Evolutionary conservation across 2,797 vertebrate species (phyloP).

Genomic region (Cottoperca gobio): DNA sequence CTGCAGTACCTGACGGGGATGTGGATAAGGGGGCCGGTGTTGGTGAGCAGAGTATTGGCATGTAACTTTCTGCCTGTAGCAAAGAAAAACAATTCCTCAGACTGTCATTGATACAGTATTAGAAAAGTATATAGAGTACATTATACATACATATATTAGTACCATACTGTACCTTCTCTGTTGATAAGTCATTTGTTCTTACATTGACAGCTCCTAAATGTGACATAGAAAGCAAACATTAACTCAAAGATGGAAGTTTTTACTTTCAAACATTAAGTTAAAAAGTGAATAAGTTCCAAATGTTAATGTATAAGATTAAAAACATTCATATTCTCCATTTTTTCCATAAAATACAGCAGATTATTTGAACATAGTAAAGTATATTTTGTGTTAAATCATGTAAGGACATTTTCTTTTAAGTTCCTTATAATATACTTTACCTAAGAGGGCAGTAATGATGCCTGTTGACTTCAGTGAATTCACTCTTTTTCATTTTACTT

Average conservation of each 20-base stretch:
- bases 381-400: not conserved
- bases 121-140: not conserved
- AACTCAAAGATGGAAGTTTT: not conserved
- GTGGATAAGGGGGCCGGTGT: constrained; percentile 17
- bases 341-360: not conserved
- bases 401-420: not conserved
- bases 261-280: not conserved
- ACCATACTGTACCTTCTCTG: constrained; percentile 55
- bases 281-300: not conserved
- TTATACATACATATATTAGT: not conserved
- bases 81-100: constrained; percentile 18
- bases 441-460: not conserved
- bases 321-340: not conserved
- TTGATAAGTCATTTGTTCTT: constrained; percentile 1
- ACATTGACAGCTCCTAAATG: constrained; percentile 43
- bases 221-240: not conserved
- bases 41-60: constrained; percentile 65
- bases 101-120: not conserved
- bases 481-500: not conserved
- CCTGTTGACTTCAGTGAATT: not conserved
- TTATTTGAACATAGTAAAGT: not conserved
- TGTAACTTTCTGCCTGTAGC: constrained; percentile 60
- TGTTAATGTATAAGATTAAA: not conserved
- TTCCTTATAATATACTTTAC: not conserved
- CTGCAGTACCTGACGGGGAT: constrained; percentile 69